phyloP scores from a whole-genome alignment of 2,113 vertebrate species.

The Eretmochelys imbricata region DNA sequence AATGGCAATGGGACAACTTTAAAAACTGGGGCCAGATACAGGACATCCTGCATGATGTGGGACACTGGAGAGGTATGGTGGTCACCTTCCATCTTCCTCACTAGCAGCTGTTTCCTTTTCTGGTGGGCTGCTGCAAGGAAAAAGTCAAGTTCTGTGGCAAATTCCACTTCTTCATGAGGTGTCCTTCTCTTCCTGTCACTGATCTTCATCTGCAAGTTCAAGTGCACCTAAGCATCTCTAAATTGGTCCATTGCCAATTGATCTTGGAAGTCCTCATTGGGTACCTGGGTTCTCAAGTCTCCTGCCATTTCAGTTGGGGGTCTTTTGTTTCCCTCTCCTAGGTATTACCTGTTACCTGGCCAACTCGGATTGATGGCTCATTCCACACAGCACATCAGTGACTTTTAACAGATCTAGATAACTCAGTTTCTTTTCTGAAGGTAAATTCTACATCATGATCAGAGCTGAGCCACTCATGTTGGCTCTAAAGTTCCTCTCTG shows the following conservation, averaged over 20 bases:
- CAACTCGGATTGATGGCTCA: background rate
- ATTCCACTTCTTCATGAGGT: background rate
- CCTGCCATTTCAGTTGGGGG: no score
- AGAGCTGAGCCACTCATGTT: background rate
- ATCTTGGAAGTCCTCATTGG: background rate
- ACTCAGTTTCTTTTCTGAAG: background rate
- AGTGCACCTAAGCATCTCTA: background rate
- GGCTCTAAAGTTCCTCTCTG: background rate
- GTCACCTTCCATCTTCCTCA: background rate
- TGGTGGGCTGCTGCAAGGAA: background rate
- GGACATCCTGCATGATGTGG: background rate
- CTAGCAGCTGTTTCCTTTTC: background rate
- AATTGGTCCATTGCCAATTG: background rate
- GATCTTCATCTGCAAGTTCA: background rate
- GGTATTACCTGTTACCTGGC: background rate
- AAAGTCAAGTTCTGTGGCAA: background rate
- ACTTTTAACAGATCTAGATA: background rate
- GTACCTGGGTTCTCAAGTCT: background rate
- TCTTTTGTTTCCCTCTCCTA: background rate
- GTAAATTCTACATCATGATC: background rate
- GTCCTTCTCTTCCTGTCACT: background rate
- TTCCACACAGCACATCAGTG: background rate
- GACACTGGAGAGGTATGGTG: background rate
- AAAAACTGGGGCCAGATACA: background rate
- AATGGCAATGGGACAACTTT: background rate